Evolutionary conservation across 2,888 invertebrate species (phyloP).

Genomic region (Tenthredo scrophulariae): DNA sequence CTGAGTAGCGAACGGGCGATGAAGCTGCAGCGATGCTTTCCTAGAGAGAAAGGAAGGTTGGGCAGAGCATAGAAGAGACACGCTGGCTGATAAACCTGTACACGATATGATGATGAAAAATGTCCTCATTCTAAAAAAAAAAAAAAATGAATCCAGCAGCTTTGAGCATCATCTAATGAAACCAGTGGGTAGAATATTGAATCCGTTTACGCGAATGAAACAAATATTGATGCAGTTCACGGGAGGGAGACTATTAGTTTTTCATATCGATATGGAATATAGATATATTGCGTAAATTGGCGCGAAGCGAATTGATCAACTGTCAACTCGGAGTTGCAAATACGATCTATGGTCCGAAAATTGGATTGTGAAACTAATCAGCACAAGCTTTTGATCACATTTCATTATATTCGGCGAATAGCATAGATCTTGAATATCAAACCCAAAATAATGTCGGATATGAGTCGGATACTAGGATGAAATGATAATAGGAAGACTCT

Average conservation of each 20-base stretch:
- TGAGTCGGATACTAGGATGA: too few species aligned
- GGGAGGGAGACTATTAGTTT: neutral
- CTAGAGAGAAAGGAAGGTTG: neutral
- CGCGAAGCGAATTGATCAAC: neutral
- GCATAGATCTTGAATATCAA: neutral
- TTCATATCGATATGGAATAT: neutral
- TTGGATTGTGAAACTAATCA: slow-evolving; percentile 7
- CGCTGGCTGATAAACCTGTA: neutral
- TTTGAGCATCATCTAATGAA: neutral
- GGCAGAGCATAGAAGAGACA: neutral
- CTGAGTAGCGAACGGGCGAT: slow-evolving; percentile 9
- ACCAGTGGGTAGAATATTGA: neutral
- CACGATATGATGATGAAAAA: neutral
- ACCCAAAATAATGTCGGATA: neutral
- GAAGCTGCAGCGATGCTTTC: neutral
- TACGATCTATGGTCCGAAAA: neutral
- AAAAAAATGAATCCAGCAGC: neutral
- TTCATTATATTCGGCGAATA: neutral
- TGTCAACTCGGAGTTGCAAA: neutral
- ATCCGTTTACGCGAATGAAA: neutral
- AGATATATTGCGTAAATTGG: neutral
- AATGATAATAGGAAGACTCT: neutral
- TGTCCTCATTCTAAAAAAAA: neutral
- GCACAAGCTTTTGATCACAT: neutral
- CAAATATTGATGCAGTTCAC: neutral